phyloP scores from a whole-genome alignment of 2,888 invertebrate species.

The Amorpha juglandis region DNA sequence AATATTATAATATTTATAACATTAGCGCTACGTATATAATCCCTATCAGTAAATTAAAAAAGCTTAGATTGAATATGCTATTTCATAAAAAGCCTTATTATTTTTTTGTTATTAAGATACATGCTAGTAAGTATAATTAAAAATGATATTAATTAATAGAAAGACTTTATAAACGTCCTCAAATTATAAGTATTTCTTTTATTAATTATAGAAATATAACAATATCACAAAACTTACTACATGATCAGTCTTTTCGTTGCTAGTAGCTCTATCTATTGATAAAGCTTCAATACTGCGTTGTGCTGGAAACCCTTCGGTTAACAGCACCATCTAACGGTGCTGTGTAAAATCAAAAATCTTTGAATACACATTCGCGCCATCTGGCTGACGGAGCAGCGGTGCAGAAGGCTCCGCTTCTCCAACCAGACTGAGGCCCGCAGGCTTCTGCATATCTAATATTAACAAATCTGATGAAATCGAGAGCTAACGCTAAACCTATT shows the following conservation, averaged over 20 bases:
- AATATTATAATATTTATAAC: too few species aligned
- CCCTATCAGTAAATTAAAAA: too few species aligned
- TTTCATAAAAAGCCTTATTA: too few species aligned
- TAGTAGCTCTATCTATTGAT: constrained; percentile 61
- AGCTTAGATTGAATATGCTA: too few species aligned
- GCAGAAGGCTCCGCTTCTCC: constrained; percentile 66
- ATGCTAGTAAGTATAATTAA: too few species aligned
- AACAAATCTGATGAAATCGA: constrained; percentile 54
- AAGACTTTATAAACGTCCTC: too few species aligned
- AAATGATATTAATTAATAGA: too few species aligned
- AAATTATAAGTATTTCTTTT: neutral
- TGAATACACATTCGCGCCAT: constrained; percentile 59
- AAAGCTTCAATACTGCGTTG: constrained; percentile 45
- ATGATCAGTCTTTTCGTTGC: constrained; percentile 53
- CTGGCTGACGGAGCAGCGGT: constrained; percentile 50
- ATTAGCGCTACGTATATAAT: too few species aligned
- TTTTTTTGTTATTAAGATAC: too few species aligned
- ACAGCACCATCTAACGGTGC: constrained; percentile 65
- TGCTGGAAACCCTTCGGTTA: constrained; percentile 35
- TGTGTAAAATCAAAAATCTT: constrained; percentile 45
- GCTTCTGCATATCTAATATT: constrained; percentile 58
- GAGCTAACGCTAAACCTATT: constrained; percentile 52
- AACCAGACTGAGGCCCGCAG: constrained; percentile 63
- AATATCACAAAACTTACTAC: constrained; percentile 38
- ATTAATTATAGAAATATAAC: constrained; percentile 1